Conservation (phyloP, 1,140 invertebrate genomes). For the Trachymyrmex septentrionalis region DNA sequence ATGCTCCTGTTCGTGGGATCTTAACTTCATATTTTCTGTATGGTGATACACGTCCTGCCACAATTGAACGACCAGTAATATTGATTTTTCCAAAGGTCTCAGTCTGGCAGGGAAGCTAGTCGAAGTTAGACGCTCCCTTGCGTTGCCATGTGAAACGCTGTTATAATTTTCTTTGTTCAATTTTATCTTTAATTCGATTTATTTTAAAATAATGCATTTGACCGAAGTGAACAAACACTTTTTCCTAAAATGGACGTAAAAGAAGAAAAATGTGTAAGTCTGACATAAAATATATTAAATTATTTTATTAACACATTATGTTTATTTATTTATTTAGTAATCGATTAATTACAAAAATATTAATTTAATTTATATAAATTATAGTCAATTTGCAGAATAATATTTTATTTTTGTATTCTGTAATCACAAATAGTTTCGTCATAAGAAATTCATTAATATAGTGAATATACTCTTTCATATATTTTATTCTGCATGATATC, state of each 20-base stretch:
- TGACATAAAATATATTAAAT: background rate
- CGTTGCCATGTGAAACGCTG: background rate
- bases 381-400: background rate
- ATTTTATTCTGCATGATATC: slow-evolving; percentile 3
- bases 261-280: slow-evolving; percentile 55
- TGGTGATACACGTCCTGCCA: background rate
- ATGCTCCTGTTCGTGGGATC: slow-evolving; percentile 20
- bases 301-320: slow-evolving; percentile 8
- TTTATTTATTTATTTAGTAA: background rate
- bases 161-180: background rate
- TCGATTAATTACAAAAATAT: background rate
- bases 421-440: background rate
- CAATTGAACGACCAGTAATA: slow-evolving; percentile 58
- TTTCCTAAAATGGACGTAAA: slow-evolving; percentile 6
- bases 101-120: slow-evolving; percentile 24
- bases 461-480: slow-evolving; percentile 37
- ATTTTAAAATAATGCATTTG: slow-evolving; percentile 42
- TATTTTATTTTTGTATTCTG: background rate
- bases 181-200: background rate
- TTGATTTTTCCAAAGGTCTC: slow-evolving; percentile 63
- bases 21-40: slow-evolving; percentile 38
- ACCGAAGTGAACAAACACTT: slow-evolving; percentile 5
- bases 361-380: background rate
- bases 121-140: slow-evolving; percentile 17
- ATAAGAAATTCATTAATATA: slow-evolving; percentile 21